Conservation (phyloP, 2,797 vertebrate genomes). For the Pelobates cultripes region DNA sequence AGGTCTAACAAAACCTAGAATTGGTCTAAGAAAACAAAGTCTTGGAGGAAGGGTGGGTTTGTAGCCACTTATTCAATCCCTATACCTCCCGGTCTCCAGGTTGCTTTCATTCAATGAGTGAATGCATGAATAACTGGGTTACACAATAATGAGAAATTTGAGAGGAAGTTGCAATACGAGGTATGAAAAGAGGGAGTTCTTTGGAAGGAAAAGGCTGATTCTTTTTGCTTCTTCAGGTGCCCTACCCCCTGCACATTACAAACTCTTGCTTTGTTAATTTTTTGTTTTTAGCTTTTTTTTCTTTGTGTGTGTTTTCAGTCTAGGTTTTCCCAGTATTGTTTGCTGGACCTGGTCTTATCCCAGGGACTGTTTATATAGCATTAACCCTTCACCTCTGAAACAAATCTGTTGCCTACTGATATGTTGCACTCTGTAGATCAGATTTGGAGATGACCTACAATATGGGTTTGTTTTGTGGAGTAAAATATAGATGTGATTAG, state of each 20-base stretch:
- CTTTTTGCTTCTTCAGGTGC: constrained; percentile 21
- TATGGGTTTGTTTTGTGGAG: no score
- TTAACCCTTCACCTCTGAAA: constrained; percentile 16
- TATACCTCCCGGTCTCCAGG: no score
- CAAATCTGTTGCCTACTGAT: not conserved
- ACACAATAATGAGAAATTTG: constrained; percentile 47
- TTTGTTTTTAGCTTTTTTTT: constrained; percentile 31
- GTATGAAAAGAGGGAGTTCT: constrained; percentile 22
- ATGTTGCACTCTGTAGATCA: no score
- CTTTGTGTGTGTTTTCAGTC: constrained; percentile 3
- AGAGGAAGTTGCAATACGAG: constrained; percentile 43
- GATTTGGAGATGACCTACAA: no score
- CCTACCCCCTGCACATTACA: constrained; percentile 6
- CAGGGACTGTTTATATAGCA: constrained; percentile 36
- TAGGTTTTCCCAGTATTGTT: constrained; percentile 50
- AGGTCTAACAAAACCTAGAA: no score
- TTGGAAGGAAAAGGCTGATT: constrained; percentile 30
- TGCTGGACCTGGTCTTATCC: constrained; percentile 29
- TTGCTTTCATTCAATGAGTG: constrained; percentile 9
- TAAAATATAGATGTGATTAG: no score
- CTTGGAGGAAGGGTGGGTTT: no score
- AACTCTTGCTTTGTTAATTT: constrained; percentile 12
- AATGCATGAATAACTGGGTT: constrained; percentile 15
- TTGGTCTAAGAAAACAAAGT: no score
- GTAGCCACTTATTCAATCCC: no score